These are phyloP conservation scores for Myiotriccus ornatus DNA, from an alignment of 2,797 vertebrate species.

Conservation along the genomic window DNA sequence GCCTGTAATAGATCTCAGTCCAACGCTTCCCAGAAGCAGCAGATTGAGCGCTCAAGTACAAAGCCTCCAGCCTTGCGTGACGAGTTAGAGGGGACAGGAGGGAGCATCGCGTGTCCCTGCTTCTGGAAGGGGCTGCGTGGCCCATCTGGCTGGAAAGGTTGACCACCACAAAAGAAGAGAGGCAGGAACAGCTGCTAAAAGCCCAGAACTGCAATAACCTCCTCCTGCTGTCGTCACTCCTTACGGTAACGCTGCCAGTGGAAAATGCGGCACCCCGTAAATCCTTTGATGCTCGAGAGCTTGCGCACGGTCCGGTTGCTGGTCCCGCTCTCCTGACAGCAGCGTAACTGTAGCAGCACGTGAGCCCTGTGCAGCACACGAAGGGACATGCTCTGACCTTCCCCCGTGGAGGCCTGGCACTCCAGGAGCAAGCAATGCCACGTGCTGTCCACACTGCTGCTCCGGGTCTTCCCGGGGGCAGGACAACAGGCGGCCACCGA, in stretches of 20 bases:
- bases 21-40: conserved; percentile 22
- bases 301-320: accelerated
- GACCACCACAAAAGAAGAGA: not conserved
- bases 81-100: not conserved
- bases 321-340: not conserved
- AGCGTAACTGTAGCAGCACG: accelerated
- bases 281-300: not conserved
- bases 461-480: accelerated
- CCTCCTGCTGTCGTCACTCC: not conserved
- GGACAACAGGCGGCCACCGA: accelerated
- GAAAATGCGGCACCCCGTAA: not conserved
- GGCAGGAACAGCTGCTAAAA: not conserved
- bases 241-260: not conserved
- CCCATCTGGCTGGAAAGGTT: not conserved
- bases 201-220: not conserved
- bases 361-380: not conserved
- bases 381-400: not conserved
- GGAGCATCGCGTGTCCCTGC: accelerated
- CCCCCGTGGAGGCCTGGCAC: not conserved
- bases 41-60: not conserved
- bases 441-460: not conserved
- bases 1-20: not conserved
- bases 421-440: accelerated
- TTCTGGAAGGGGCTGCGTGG: not conserved
- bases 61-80: not conserved